Evolutionary conservation across 2,888 invertebrate genomes (phyloP).

Genomic region (Melanchra persicariae): DNA sequence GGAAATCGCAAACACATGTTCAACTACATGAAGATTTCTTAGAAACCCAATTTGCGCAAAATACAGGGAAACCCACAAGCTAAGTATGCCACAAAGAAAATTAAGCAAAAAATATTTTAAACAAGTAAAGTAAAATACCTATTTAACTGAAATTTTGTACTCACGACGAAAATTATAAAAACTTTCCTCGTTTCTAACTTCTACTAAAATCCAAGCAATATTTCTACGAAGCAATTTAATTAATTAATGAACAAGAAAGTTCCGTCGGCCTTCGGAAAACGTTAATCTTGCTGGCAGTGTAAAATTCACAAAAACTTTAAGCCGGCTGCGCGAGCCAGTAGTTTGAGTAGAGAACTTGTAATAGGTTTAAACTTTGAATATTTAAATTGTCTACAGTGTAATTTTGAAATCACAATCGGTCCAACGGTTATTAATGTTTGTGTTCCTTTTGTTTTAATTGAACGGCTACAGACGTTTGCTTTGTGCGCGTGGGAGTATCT

Average conservation of each 20-base stretch:
- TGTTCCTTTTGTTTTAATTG: constrained; percentile 67
- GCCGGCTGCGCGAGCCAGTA: constrained; percentile 72
- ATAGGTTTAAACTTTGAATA: constrained; percentile 84
- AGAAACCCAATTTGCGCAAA: constrained; percentile 8
- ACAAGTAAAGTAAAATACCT: background rate
- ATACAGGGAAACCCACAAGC: background rate
- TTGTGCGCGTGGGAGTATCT: constrained; percentile 52
- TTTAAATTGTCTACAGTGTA: constrained; percentile 73
- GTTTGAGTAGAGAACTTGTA: constrained; percentile 82
- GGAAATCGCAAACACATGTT: constrained; percentile 19
- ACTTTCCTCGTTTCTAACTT: constrained; percentile 56
- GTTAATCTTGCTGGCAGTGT: constrained; percentile 80
- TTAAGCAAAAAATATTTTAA: background rate
- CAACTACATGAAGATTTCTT: background rate
- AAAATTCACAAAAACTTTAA: constrained; percentile 89
- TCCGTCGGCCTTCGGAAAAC: constrained; percentile 72
- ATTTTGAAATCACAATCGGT: constrained; percentile 68
- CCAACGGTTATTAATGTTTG: constrained; percentile 65
- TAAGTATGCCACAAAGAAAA: constrained; percentile 16
- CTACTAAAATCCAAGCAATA: constrained; percentile 65
- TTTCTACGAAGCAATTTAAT: constrained; percentile 75
- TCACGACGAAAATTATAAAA: constrained; percentile 40
- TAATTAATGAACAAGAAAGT: constrained; percentile 81
- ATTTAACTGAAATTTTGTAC: constrained; percentile 46
- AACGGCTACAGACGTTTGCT: constrained; percentile 60